Evolutionary conservation across 1,140 invertebrate genomes (phyloP).

Genomic region (Acromyrmex heyeri): DNA sequence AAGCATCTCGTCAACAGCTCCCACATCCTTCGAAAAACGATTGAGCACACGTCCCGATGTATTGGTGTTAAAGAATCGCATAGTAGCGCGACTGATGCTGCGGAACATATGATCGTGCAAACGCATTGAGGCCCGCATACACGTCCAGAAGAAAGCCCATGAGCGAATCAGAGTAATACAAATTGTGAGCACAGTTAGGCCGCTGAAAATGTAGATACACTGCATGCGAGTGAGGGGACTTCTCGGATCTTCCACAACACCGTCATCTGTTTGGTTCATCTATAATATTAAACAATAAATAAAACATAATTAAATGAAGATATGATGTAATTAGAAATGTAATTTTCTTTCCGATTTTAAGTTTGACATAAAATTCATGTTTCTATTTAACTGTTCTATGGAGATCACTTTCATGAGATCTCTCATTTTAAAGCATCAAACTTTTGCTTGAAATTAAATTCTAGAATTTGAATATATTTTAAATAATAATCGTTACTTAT

Average conservation of each 20-base stretch:
- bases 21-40: constrained; percentile 90
- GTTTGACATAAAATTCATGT: too few species aligned
- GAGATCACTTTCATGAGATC: too few species aligned
- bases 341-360: too few species aligned
- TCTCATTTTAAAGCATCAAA: neutral
- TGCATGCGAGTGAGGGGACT: constrained; percentile 73
- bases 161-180: constrained; percentile 89
- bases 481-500: neutral
- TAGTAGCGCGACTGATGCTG: constrained; percentile 92
- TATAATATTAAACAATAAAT: constrained; percentile 14
- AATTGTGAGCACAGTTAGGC: constrained; percentile 87
- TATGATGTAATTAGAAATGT: too few species aligned
- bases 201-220: constrained; percentile 89
- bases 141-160: constrained; percentile 92
- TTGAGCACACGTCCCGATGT: constrained; percentile 88
- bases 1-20: constrained; percentile 90
- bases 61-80: constrained; percentile 96
- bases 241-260: constrained; percentile 68
- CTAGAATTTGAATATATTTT: neutral
- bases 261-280: neutral
- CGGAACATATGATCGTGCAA: constrained; percentile 94
- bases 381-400: too few species aligned
- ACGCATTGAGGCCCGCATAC: constrained; percentile 92
- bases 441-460: neutral
- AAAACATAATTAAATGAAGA: neutral